Evolutionary conservation across 2,113 vertebrate species (phyloP).

Genomic region (Dipodomys stephensi): DNA sequence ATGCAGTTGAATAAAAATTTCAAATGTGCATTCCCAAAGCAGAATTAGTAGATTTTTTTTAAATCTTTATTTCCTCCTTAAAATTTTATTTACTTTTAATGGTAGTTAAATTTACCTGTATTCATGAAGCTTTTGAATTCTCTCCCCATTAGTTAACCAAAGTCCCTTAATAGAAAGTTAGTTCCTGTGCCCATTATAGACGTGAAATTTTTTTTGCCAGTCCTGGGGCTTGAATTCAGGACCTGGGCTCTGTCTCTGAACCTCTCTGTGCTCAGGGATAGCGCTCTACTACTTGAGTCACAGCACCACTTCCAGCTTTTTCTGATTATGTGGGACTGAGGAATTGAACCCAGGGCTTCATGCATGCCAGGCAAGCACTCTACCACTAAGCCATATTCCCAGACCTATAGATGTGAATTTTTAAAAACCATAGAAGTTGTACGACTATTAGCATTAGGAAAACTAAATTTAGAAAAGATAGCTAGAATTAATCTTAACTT

Average conservation of each 20-base stretch:
- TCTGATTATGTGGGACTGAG: too few relatives aligned
- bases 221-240: too few relatives aligned
- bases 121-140: background rate
- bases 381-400: too few relatives aligned
- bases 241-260: too few relatives aligned
- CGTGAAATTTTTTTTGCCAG: background rate
- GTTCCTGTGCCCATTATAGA: background rate
- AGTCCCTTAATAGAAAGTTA: conserved; percentile 37
- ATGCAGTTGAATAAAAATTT: background rate
- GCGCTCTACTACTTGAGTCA: too few relatives aligned
- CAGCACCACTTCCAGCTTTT: too few relatives aligned
- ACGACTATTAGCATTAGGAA: conserved; percentile 37
- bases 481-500: background rate
- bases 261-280: too few relatives aligned
- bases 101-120: conserved; percentile 34
- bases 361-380: too few relatives aligned
- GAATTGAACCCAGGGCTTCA: too few relatives aligned
- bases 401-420: background rate
- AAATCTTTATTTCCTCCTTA: background rate
- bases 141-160: conserved; percentile 16
- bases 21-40: background rate
- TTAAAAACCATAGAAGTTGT: conserved; percentile 28
- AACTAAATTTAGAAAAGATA: conserved; percentile 41
- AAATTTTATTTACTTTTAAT: conserved; percentile 32
- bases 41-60: background rate